Percentiles rank a stretch among this genome's conserved stretches.
Evolutionary conservation across 2,113 vertebrate species (phyloP).

Genomic region (Hyla sarda): DNA sequence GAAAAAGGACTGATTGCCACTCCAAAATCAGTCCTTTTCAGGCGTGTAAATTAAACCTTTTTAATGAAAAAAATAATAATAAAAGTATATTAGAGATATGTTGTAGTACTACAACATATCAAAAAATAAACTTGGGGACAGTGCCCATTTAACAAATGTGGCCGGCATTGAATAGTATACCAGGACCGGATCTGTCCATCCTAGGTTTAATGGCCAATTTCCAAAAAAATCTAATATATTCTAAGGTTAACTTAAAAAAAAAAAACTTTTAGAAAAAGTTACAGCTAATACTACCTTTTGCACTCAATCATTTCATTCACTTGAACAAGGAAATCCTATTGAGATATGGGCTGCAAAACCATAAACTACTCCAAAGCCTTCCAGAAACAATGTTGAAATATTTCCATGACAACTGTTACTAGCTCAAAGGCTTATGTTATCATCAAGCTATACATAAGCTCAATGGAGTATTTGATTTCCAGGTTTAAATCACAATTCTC

Average conservation of each 20-base stretch:
- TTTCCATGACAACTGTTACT: constrained; percentile 57
- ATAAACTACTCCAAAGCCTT: constrained; percentile 37
- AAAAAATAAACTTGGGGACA: no score
- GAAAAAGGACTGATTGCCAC: no score
- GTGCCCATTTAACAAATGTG: no score
- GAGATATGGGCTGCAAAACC: not conserved
- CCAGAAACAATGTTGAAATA: constrained; percentile 40
- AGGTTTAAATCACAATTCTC: constrained; percentile 38
- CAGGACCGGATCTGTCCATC: not conserved
- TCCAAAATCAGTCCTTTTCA: no score
- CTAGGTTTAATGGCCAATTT: not conserved
- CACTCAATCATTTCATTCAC: not conserved
- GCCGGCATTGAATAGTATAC: no score
- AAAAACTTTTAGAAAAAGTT: not conserved
- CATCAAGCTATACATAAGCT: constrained; percentile 30
- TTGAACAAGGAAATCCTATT: not conserved
- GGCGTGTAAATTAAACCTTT: no score
- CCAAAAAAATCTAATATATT: not conserved
- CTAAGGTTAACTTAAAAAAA: not conserved
- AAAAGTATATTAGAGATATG: no score
- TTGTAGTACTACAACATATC: no score
- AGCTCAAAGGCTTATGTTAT: constrained; percentile 55
- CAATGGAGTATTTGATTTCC: constrained; percentile 30
- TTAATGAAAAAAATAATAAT: no score
- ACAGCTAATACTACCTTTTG: not conserved